These are phyloP conservation scores for Acyrthosiphon pisum DNA, from an alignment of 1,140 invertebrate species.

Conservation along the genomic window DNA sequence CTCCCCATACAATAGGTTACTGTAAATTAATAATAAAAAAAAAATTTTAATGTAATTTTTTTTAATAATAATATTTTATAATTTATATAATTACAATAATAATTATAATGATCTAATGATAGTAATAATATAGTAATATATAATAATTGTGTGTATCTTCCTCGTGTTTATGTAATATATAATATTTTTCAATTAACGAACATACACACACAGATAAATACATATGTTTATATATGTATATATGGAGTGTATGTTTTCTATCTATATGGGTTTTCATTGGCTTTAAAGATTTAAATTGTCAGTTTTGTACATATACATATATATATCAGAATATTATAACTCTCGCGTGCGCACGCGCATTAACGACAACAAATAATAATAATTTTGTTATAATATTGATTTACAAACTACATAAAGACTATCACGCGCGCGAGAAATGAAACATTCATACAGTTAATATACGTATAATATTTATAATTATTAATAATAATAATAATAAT, in stretches of 20 bases:
- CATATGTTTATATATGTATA: background rate
- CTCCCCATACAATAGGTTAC: background rate
- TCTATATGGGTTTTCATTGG: background rate
- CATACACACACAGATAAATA: background rate
- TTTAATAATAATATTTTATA: constrained; percentile 45
- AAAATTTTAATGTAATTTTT: constrained; percentile 16
- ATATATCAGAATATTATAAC: background rate
- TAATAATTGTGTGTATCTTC: constrained; percentile 53
- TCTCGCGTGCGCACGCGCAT: background rate
- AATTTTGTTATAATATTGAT: constrained; percentile 21
- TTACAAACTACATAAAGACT: constrained; percentile 42
- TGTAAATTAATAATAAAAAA: constrained; percentile 22
- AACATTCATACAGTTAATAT: constrained; percentile 9
- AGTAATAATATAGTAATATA: constrained; percentile 49
- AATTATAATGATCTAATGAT: constrained; percentile 40
- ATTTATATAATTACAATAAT: constrained; percentile 54
- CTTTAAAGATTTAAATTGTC: background rate
- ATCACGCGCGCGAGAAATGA: background rate
- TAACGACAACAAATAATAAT: constrained; percentile 39
- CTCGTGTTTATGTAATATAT: constrained; percentile 7
- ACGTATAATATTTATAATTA: background rate
- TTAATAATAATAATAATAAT: constrained; percentile 27
- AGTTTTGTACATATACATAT: constrained; percentile 39
- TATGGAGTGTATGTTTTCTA: background rate
- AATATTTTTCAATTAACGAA: constrained; percentile 3